phyloP scores from a whole-genome alignment of 1,140 invertebrate species.

The Drosophila bipectinata region DNA sequence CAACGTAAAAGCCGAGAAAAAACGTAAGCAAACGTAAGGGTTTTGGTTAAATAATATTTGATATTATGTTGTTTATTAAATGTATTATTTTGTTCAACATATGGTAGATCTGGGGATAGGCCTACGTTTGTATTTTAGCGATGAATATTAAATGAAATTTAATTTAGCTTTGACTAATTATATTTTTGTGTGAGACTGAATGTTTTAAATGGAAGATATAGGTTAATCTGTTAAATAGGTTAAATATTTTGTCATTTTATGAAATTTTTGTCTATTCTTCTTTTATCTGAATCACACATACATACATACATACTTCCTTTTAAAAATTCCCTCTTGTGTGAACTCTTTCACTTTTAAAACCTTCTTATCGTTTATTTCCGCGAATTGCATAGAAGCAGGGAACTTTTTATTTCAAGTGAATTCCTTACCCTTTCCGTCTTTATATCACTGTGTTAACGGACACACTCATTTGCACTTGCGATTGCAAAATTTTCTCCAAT shows the following conservation, averaged over 20 bases:
- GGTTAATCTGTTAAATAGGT: too few species aligned
- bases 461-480: conserved; percentile 47
- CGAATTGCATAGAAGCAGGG: conserved; percentile 19
- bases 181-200: too few species aligned
- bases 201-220: too few species aligned
- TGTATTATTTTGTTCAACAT: conserved; percentile 3
- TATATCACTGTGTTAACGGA: conserved; percentile 24
- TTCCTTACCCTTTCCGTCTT: conserved; percentile 19
- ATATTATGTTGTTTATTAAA: not conserved
- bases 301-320: not conserved
- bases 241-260: too few species aligned
- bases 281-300: not conserved
- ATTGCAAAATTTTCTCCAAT: conserved; percentile 30
- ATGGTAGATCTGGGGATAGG: conserved; percentile 16
- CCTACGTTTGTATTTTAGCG: conserved; percentile 2
- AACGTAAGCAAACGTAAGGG: conserved; percentile 47
- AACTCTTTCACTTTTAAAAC: not conserved
- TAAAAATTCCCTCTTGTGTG: not conserved
- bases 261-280: too few species aligned
- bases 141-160: not conserved
- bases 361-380: conserved; percentile 6
- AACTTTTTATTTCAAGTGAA: conserved; percentile 19
- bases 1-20: conserved; percentile 4
- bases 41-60: not conserved
- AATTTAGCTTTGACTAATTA: not conserved